phyloP scores from a whole-genome alignment of 2,888 invertebrate genomes.

The Hirudinaria manillensis region DNA sequence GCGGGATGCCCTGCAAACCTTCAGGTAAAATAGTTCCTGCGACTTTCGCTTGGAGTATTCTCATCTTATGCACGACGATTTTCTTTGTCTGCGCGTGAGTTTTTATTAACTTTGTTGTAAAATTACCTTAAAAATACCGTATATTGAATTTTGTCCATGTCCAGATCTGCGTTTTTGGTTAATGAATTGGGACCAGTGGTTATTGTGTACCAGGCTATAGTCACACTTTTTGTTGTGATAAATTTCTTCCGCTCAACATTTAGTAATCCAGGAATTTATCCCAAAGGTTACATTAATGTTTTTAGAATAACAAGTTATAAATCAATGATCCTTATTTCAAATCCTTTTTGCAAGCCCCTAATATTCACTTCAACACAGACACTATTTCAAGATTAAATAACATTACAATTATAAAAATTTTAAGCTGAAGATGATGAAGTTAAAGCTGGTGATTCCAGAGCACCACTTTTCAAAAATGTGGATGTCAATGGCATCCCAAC shows the following conservation, averaged over 20 bases:
- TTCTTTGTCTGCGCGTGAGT: constrained; percentile 35
- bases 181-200: constrained; percentile 43
- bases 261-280: constrained; percentile 97
- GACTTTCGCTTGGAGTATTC: constrained; percentile 30
- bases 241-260: constrained; percentile 98
- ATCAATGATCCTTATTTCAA: no score
- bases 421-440: constrained; percentile 52
- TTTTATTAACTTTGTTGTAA: not conserved
- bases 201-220: constrained; percentile 77
- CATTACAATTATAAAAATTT: no score
- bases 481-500: constrained; percentile 97
- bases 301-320: not conserved
- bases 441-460: constrained; percentile 89
- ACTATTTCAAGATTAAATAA: no score
- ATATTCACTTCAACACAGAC: no score
- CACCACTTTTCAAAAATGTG: constrained; percentile 84
- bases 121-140: no score
- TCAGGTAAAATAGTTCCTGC: constrained; percentile 31
- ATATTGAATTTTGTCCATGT: constrained; percentile 33
- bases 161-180: constrained; percentile 46
- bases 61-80: constrained; percentile 28
- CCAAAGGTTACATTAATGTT: constrained; percentile 68
- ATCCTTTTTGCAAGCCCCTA: no score
- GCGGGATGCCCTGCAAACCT: constrained; percentile 23
- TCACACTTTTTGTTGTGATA: constrained; percentile 92